phyloP scores from a whole-genome alignment of 2,888 invertebrate genomes.

The Seira ritae region DNA sequence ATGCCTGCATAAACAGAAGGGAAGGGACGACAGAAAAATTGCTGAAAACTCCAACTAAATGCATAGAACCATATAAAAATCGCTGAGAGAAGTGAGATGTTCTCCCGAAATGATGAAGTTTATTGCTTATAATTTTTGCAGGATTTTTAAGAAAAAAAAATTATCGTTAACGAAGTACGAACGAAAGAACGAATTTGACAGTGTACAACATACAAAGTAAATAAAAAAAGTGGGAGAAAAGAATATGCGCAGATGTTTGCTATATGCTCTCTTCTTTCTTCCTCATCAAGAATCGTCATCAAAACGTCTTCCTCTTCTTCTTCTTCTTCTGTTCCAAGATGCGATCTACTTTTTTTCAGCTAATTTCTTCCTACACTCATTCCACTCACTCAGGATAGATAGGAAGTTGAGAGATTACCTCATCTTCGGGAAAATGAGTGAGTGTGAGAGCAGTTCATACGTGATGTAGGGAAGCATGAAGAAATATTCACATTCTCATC shows the following conservation, averaged over 20 bases:
- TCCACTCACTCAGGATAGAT: slow-evolving; percentile 31
- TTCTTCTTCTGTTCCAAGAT: slow-evolving; percentile 18
- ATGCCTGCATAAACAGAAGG: slow-evolving; percentile 73
- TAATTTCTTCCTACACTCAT: slow-evolving; percentile 42
- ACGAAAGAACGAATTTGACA: slow-evolving; percentile 54
- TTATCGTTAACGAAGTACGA: slow-evolving; percentile 72
- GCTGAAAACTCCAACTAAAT: not conserved
- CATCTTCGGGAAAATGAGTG: slow-evolving; percentile 56
- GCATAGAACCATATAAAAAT: not conserved
- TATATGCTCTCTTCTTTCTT: slow-evolving; percentile 41
- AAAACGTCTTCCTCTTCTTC: slow-evolving; percentile 14
- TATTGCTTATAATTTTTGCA: slow-evolving; percentile 70
- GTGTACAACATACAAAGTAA: slow-evolving; percentile 17
- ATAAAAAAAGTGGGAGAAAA: slow-evolving; percentile 15
- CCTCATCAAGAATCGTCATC: slow-evolving; percentile 33
- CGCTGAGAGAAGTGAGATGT: not conserved
- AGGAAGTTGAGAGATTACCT: slow-evolving; percentile 50
- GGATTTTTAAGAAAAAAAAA: slow-evolving; percentile 66
- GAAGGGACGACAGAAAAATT: slow-evolving; percentile 34
- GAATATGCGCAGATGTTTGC: slow-evolving; percentile 48
- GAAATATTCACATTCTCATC: slow-evolving; percentile 63
- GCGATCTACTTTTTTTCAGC: slow-evolving; percentile 35
- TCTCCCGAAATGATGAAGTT: slow-evolving; percentile 21
- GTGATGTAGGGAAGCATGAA: slow-evolving; percentile 18
- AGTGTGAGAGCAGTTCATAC: slow-evolving; percentile 17